Conservation (phyloP, 1,140 invertebrate species). For the Meloidogyne hapla region DNA sequence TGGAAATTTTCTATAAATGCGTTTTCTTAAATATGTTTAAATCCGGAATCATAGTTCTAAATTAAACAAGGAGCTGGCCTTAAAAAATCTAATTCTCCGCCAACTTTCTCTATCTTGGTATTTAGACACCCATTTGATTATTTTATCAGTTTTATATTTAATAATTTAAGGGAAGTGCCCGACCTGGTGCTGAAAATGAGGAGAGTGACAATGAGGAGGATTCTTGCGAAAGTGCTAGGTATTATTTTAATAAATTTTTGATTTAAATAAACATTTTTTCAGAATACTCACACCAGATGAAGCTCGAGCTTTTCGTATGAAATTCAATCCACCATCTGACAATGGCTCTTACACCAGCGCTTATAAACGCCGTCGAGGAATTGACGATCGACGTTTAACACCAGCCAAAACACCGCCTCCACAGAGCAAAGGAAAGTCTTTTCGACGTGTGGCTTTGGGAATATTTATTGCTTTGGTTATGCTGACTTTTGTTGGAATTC, state of each 20-base stretch:
- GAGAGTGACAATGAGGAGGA: slow-evolving; percentile 27
- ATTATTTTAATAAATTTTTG: not conserved
- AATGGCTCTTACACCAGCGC: not conserved
- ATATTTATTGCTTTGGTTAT: not conserved
- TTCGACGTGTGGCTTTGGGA: not conserved
- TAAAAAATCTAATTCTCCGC: no score
- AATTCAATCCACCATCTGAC: not conserved
- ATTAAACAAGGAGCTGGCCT: no score
- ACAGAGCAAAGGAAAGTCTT: not conserved
- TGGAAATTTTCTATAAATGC: no score
- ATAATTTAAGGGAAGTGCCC: slow-evolving; percentile 11
- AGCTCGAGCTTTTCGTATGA: slow-evolving; percentile 3
- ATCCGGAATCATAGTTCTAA: no score
- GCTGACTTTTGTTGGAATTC: not conserved
- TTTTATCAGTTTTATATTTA: not conserved
- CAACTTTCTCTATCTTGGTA: no score
- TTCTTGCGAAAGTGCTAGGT: not conserved
- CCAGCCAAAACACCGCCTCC: slow-evolving; percentile 8
- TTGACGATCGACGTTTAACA: not conserved
- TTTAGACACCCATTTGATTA: no score
- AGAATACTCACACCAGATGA: slow-evolving; percentile 13
- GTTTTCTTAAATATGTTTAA: no score
- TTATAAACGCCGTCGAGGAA: not conserved
- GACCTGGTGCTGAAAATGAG: not conserved
- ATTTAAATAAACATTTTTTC: not conserved